phyloP scores from a whole-genome alignment of 1,140 invertebrate genomes.

The Dendrolimus punctatus region DNA sequence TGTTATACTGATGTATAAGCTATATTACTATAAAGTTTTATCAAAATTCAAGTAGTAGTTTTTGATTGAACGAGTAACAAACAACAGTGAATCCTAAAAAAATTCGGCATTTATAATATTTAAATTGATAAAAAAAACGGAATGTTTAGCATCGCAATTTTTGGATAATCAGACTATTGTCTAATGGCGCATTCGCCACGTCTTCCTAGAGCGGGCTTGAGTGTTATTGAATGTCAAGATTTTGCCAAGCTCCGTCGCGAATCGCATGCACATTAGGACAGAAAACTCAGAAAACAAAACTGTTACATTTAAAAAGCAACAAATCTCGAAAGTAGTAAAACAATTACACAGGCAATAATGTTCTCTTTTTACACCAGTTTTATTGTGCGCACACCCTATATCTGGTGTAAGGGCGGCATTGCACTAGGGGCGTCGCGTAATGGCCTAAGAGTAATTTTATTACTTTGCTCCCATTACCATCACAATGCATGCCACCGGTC shows the following conservation, averaged over 20 bases:
- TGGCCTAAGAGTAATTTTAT: conserved; percentile 71
- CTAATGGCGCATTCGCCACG: no score
- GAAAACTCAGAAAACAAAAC: not conserved
- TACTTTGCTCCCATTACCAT: conserved; percentile 69
- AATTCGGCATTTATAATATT: no score
- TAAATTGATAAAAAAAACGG: no score
- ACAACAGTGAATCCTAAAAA: no score
- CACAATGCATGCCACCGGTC: conserved; percentile 59
- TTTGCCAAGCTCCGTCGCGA: not conserved
- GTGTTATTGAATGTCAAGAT: not conserved
- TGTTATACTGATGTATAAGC: no score
- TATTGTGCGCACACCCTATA: conserved; percentile 42
- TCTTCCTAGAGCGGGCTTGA: no score
- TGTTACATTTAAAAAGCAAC: conserved; percentile 7
- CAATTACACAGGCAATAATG: conserved; percentile 43
- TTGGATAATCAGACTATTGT: no score
- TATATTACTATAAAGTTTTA: no score
- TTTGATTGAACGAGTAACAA: no score
- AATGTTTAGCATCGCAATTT: no score
- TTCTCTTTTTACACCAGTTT: conserved; percentile 39
- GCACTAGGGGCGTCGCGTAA: conserved; percentile 50
- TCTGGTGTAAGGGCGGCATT: conserved; percentile 22
- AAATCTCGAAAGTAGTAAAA: conserved; percentile 32
- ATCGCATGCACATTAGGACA: not conserved
- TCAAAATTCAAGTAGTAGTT: no score